Conservation (phyloP, 2,113 vertebrate species). For the Mustela nigripes region DNA sequence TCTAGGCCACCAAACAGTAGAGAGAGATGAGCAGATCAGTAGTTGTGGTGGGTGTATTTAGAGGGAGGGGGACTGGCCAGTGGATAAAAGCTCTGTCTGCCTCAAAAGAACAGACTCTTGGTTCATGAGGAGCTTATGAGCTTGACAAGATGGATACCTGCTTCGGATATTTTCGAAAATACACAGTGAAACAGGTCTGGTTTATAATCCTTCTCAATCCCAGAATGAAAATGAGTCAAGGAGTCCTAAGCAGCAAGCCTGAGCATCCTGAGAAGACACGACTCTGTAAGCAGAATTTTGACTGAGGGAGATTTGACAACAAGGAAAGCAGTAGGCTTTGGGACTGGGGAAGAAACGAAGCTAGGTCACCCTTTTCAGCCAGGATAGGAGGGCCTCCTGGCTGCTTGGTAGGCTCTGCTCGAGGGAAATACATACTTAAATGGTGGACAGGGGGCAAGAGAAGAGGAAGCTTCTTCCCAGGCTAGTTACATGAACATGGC, state of each 20-base stretch:
- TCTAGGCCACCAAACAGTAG: not conserved
- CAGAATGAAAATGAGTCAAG: not conserved
- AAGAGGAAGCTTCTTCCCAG: too few species aligned
- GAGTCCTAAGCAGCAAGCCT: not conserved
- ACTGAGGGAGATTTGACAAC: not conserved
- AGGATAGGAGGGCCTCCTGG: not conserved
- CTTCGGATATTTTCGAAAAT: not conserved
- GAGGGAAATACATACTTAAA: not conserved
- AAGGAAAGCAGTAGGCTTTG: not conserved
- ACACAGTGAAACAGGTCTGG: not conserved
- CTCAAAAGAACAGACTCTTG: not conserved
- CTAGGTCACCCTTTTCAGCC: not conserved
- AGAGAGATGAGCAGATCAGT: not conserved
- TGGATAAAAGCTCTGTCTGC: not conserved
- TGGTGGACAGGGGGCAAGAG: not conserved
- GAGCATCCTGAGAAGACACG: not conserved
- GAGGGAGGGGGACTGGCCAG: not conserved
- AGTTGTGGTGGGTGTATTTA: accelerated
- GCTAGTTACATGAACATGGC: not conserved
- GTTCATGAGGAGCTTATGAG: not conserved
- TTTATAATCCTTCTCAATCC: not conserved
- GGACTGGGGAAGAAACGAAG: not conserved
- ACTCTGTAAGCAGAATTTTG: not conserved
- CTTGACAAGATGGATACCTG: not conserved
- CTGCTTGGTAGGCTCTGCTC: not conserved